These are phyloP conservation scores for Sitophilus oryzae DNA, from an alignment of 1,140 invertebrate species.

Conservation along the genomic window DNA sequence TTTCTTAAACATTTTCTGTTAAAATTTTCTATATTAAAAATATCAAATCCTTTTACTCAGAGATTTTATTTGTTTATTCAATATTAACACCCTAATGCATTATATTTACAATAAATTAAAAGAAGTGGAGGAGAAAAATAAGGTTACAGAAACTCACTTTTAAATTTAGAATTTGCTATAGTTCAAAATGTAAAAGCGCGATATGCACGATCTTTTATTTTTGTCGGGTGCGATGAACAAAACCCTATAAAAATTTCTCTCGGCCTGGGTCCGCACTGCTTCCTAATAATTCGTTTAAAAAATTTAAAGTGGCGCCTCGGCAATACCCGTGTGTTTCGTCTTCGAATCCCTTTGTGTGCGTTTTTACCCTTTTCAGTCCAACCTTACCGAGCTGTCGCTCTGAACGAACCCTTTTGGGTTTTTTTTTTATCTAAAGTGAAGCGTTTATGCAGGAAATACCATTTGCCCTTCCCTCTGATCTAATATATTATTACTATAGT, in stretches of 20 bases:
- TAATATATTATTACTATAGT: too few species aligned
- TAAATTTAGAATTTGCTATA: not conserved
- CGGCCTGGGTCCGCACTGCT: conserved; percentile 14
- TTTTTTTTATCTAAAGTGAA: conserved; percentile 21
- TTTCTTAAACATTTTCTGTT: too few species aligned
- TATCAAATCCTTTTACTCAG: too few species aligned
- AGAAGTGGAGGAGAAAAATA: too few species aligned
- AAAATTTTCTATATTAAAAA: too few species aligned
- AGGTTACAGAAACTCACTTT: not conserved
- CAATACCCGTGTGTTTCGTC: conserved; percentile 32
- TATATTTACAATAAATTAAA: too few species aligned
- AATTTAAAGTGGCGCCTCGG: conserved; percentile 25
- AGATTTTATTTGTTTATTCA: too few species aligned
- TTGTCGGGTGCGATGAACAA: not conserved
- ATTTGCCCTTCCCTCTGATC: conserved; percentile 8
- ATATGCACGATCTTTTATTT: not conserved
- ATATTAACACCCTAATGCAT: too few species aligned
- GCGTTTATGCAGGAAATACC: conserved; percentile 20
- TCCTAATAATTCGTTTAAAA: conserved; percentile 24
- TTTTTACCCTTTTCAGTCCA: conserved; percentile 27
- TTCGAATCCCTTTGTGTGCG: conserved; percentile 32
- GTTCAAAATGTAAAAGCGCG: not conserved
- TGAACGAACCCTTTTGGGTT: conserved; percentile 24
- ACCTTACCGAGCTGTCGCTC: conserved; percentile 32
- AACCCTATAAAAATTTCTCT: conserved; percentile 12